These are phyloP conservation scores for Cyaniris semiargus DNA, from an alignment of 2,888 invertebrate genomes.

Conservation along the genomic window DNA sequence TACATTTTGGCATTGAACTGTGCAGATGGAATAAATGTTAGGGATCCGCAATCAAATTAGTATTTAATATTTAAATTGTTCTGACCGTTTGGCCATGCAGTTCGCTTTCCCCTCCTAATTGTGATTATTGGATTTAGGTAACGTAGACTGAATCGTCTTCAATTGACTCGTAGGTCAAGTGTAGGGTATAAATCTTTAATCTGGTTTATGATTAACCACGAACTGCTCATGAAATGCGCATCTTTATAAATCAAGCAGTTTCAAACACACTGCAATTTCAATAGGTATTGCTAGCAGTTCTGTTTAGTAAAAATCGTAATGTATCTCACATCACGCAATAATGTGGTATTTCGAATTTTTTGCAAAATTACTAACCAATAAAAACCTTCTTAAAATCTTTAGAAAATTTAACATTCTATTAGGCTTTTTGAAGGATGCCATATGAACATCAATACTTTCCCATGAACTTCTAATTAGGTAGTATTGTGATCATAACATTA, in stretches of 20 bases:
- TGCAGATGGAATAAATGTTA: conserved; percentile 21
- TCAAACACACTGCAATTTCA: not conserved
- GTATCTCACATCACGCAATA: conserved; percentile 9
- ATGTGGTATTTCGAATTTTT: not conserved
- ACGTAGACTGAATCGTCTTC: not conserved
- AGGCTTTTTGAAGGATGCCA: no score
- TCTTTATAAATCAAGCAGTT: not conserved
- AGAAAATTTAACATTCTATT: not conserved
- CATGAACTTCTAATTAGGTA: no score
- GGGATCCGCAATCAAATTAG: conserved; percentile 27
- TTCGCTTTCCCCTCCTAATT: conserved; percentile 25
- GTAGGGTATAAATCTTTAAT: conserved; percentile 3
- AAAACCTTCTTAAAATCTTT: not conserved
- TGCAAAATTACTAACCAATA: not conserved
- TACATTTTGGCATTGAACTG: conserved; percentile 33
- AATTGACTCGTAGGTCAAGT: conserved; percentile 17
- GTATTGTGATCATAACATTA: no score
- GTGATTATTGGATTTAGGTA: conserved; percentile 14
- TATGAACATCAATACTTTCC: no score
- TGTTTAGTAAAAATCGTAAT: conserved; percentile 1
- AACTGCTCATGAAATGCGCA: not conserved
- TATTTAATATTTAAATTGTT: conserved; percentile 19
- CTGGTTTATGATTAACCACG: not conserved
- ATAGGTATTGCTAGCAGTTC: not conserved
- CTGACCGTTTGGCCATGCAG: conserved; percentile 5